Percentiles rank a stretch among this genome's conserved stretches.
phyloP scores from a whole-genome alignment of 2,113 vertebrate genomes.

The Brevimyrus niger region DNA sequence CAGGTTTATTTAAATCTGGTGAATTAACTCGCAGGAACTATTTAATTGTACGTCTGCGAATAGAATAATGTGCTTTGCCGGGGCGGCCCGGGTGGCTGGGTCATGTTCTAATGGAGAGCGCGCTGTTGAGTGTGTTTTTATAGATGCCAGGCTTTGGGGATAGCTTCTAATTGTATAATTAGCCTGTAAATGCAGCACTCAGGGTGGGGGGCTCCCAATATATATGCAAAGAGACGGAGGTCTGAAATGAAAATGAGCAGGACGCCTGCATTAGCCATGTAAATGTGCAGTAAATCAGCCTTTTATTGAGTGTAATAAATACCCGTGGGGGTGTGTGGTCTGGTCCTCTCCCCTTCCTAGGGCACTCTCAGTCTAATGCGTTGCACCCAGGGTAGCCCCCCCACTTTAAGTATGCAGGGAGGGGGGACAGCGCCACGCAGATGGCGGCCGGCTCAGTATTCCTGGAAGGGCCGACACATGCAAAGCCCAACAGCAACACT shows the following conservation, averaged over 20 bases:
- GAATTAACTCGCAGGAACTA: slow-evolving; percentile 55
- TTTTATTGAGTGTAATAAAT: slow-evolving; percentile 78
- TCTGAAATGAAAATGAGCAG: slow-evolving; percentile 48
- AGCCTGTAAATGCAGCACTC: slow-evolving; percentile 57
- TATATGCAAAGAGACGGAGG: slow-evolving; percentile 36
- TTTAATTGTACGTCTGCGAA: slow-evolving; percentile 57
- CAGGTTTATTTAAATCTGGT: slow-evolving; percentile 48
- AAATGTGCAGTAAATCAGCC: slow-evolving; percentile 71
- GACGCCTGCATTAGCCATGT: slow-evolving; percentile 68
- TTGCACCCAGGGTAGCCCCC: slow-evolving; percentile 52
- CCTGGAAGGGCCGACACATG: background rate
- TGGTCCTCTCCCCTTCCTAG: slow-evolving; percentile 55
- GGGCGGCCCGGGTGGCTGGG: slow-evolving; percentile 44
- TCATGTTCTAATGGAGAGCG: slow-evolving; percentile 63
- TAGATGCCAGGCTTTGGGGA: slow-evolving; percentile 58
- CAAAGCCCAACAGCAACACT: background rate
- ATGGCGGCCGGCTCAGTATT: slow-evolving; percentile 38
- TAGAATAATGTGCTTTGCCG: slow-evolving; percentile 63
- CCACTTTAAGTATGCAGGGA: slow-evolving; percentile 31
- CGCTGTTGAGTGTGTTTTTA: slow-evolving; percentile 61
- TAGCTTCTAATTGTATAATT: slow-evolving; percentile 67
- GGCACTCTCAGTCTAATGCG: slow-evolving; percentile 59
- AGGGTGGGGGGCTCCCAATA: slow-evolving; percentile 31
- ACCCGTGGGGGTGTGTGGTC: slow-evolving; percentile 59
- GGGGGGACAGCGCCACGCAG: slow-evolving; percentile 44